Base-by-base conservation (phyloP, 2,113 vertebrate genomes). In the Semicossyphus pulcher region DNA sequence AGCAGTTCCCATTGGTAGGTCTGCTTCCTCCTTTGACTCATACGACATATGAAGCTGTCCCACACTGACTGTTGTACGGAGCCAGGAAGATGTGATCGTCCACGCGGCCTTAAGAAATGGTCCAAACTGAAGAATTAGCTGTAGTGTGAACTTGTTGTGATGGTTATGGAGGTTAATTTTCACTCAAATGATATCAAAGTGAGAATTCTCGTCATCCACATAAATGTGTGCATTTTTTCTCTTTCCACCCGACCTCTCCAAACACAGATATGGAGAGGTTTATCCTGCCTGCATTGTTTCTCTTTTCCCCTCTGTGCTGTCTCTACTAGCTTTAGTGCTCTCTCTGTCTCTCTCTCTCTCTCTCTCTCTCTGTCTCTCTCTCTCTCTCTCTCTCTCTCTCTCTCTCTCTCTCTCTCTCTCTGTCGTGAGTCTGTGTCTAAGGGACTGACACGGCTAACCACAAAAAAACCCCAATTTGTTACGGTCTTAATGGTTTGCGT, bases 281-380 rank as follows among this genome's bases (percentile, higher is more conserved):
- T 89, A 89, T 90, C 86, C 81, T 78, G 72, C 76, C 74, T 76
- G 69, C 78, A 79, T 66, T 73, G 72, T 34, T 28, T 21, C 36
- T 78, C 54, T 88, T 47, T 66, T 68, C 41, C 49, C 68, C 57
- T 75, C 52, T 78, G 84, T 83, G 61, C 79, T 86, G 41, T 44
- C 72, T 72, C 65, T 67, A 18, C 75, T 74, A 52, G 36, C 76
- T 42, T 37, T 57, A 41, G 10, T 58, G 45, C 28, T 32, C 11
- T 28, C 20, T 59, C 25, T n/a, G n/a, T 64, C 31, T 56, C 62
- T 53, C 25, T 45, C 18, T 59, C 59, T 48, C 42, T n/a, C 26
- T 58, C 12, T 47, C 53, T 49, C 31, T 15, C 39, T 37, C 21
- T 53, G 23, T 26, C 59, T 59, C 25, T 64, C 31, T 56, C 62